Percentiles rank a stretch among this genome's conserved stretches.
Conservation (phyloP, 2,113 vertebrate genomes). For the Melanostigma gelatinosum region DNA sequence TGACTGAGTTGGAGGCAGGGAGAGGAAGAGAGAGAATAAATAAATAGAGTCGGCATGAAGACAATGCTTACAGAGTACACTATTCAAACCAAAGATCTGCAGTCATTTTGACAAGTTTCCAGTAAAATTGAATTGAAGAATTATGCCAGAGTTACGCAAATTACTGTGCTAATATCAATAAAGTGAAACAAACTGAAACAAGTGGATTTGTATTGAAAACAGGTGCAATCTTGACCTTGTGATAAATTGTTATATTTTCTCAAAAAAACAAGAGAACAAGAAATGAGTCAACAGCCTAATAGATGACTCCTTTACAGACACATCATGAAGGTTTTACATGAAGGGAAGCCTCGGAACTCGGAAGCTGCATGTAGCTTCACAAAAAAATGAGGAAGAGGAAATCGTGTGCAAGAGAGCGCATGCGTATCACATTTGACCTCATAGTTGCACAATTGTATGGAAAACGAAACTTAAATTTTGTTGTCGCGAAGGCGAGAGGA, state of each 20-base stretch:
- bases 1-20: neutral
- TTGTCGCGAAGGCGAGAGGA: neutral
- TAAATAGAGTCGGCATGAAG: neutral
- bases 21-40: neutral
- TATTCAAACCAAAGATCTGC: neutral
- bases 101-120: neutral
- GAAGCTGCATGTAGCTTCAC: neutral
- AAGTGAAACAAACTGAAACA: neutral
- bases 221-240: neutral
- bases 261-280: neutral
- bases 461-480: neutral
- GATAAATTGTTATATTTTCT: neutral
- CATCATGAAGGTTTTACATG: too few species aligned
- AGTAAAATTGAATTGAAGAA: neutral
- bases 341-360: too few species aligned
- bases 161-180: neutral
- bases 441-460: conserved; percentile 6
- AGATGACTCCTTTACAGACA: neutral
- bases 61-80: neutral
- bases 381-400: neutral
- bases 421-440: neutral
- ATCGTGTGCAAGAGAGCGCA: neutral
- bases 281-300: neutral
- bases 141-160: too few species aligned
- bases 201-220: neutral